Percentiles rank a stretch among this genome's conserved stretches.
phyloP scores from a whole-genome alignment of 2,797 vertebrate species.

The Sebastes reedi region DNA sequence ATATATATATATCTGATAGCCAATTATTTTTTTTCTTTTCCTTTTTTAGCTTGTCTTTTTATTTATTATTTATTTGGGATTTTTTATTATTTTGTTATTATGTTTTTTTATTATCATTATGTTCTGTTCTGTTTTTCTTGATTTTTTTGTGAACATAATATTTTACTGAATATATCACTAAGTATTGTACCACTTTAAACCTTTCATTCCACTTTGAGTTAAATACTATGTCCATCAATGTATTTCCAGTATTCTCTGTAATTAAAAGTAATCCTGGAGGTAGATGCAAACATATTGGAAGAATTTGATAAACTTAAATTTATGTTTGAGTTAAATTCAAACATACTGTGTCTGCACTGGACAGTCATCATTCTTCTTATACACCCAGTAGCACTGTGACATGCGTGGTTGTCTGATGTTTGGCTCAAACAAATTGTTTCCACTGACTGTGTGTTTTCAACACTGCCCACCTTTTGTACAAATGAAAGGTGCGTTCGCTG shows the following conservation, averaged over 20 bases:
- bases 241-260: not conserved
- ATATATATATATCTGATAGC: not conserved
- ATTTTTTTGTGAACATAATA: not conserved
- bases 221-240: not conserved
- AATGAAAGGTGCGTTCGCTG: constrained; percentile 43
- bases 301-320: not conserved
- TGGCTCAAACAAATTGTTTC: constrained; percentile 10
- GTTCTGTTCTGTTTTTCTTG: not conserved
- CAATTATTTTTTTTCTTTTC: not conserved
- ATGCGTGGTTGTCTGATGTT: not conserved
- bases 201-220: not conserved
- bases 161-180: not conserved
- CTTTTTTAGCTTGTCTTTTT: not conserved
- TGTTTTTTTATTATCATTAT: not conserved
- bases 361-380: not conserved
- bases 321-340: not conserved
- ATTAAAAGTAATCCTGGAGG: not conserved
- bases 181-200: not conserved
- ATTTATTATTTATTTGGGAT: not conserved
- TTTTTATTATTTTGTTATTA: not conserved
- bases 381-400: not conserved
- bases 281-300: not conserved
- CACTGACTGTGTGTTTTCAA: not conserved
- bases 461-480: constrained; percentile 43
- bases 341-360: not conserved